These are phyloP conservation scores for Zaprionus taronus DNA, from an alignment of 1,140 invertebrate genomes.

Conservation along the genomic window DNA sequence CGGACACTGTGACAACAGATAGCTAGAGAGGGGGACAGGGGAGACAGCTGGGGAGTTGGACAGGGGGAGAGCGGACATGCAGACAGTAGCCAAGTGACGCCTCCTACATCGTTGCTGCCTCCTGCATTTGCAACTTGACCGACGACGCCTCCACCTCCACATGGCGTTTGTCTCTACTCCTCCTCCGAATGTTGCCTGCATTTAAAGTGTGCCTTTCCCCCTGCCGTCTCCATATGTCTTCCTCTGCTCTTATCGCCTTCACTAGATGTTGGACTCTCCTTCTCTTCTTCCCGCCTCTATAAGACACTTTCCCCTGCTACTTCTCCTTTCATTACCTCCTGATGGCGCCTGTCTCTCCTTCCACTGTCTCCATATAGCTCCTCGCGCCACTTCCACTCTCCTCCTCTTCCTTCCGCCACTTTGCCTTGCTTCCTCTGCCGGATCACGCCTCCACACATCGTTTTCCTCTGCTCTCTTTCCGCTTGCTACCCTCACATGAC, in stretches of 20 bases:
- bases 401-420: background rate
- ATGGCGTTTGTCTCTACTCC: background rate
- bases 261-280: too few relatives aligned
- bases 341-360: too few relatives aligned
- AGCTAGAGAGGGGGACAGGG: background rate
- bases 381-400: background rate
- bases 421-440: too few relatives aligned
- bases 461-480: background rate
- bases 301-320: too few relatives aligned
- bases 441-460: background rate
- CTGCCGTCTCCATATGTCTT: too few relatives aligned
- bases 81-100: constrained; percentile 57
- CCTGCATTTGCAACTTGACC: constrained; percentile 23
- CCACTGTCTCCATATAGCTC: too few relatives aligned
- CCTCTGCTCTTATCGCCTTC: too few relatives aligned
- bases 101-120: constrained; percentile 4
- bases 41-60: background rate
- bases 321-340: background rate
- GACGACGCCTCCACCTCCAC: background rate
- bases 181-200: background rate
- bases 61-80: constrained; percentile 5
- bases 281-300: too few relatives aligned
- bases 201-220: too few relatives aligned
- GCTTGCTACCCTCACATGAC: background rate
- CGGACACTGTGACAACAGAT: constrained; percentile 2